phyloP scores from a whole-genome alignment of 2,113 vertebrate species.

The Notiomystis cincta region DNA sequence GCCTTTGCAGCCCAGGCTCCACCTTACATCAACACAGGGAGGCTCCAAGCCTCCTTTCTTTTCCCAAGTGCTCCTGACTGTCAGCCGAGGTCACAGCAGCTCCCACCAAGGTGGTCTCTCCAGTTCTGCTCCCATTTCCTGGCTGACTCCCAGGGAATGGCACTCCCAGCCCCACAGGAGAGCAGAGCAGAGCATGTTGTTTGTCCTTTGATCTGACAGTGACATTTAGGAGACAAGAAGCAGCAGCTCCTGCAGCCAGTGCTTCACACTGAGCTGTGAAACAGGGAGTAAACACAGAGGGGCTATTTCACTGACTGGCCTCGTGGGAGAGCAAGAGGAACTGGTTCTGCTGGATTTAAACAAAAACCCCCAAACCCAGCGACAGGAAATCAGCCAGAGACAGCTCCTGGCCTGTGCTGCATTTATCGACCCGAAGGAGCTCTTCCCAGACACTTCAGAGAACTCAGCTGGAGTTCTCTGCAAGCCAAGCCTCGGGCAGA shows the following conservation, averaged over 20 bases:
- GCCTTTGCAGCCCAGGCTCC: background rate
- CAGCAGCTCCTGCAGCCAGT: background rate
- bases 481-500: background rate
- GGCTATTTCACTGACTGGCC: background rate
- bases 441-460: background rate
- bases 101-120: background rate
- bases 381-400: background rate
- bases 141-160: background rate
- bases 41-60: background rate
- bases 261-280: background rate
- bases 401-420: background rate
- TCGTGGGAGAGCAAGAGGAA: background rate
- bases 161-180: background rate
- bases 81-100: background rate
- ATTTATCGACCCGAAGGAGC: background rate
- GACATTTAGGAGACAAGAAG: background rate
- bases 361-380: background rate
- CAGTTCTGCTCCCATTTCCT: background rate
- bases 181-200: background rate
- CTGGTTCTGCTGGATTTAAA: constrained; percentile 34
- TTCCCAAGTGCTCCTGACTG: background rate
- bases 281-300: background rate
- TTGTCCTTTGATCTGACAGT: background rate
- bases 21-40: background rate
- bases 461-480: background rate